phyloP scores from a whole-genome alignment of 2,113 vertebrate genomes.

The Pseudopodoces humilis region DNA sequence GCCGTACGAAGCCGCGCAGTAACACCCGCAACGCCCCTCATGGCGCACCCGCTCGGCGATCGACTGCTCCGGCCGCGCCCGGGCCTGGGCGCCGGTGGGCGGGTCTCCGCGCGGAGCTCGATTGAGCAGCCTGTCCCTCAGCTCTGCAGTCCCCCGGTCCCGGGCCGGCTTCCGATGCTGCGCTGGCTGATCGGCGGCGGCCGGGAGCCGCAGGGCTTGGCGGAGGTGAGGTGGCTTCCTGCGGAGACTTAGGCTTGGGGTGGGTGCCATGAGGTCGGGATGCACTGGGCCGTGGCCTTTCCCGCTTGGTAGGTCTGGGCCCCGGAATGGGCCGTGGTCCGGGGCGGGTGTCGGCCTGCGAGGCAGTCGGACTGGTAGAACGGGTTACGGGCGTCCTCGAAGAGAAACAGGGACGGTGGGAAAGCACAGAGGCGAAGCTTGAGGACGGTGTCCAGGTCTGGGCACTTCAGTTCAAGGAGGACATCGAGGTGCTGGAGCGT shows the following conservation, averaged over 20 bases:
- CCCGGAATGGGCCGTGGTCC: background rate
- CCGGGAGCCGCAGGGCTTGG: slow-evolving; percentile 84
- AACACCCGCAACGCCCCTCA: accelerated
- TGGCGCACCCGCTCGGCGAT: background rate
- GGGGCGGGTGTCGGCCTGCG: background rate
- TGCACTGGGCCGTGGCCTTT: accelerated
- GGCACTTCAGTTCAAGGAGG: too few relatives aligned
- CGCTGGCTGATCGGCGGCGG: slow-evolving; percentile 91
- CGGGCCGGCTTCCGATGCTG: slow-evolving; percentile 74
- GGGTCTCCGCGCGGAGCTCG: background rate
- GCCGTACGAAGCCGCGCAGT: accelerated
- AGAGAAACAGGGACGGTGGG: accelerated
- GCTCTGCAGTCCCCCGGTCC: accelerated
- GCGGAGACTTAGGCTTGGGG: too few relatives aligned
- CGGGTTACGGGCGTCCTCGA: accelerated
- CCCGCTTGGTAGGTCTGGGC: accelerated
- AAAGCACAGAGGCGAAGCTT: accelerated
- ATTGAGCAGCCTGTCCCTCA: background rate
- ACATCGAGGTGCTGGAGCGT: background rate
- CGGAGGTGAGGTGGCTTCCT: slow-evolving; percentile 76
- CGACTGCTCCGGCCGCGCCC: background rate
- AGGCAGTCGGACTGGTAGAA: accelerated
- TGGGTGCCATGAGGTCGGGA: too few relatives aligned
- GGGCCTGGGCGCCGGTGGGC: background rate
- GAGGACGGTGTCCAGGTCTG: too few relatives aligned